A percentile compares a stretch with the other conserved stretches of the same genome.
Conservation (phyloP, 2,113 vertebrate genomes). For the Misgurnus mizolepis region DNA sequence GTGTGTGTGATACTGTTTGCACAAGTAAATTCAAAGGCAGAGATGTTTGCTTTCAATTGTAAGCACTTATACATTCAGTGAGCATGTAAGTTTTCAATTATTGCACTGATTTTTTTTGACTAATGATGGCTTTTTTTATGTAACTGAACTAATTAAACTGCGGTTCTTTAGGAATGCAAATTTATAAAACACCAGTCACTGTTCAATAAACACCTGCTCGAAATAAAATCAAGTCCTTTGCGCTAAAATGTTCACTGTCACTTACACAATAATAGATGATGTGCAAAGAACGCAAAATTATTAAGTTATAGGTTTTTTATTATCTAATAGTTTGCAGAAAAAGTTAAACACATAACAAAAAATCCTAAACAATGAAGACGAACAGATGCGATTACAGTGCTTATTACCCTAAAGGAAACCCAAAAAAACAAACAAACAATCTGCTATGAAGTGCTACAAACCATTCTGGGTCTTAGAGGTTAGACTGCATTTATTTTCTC, state of each 20-base stretch:
- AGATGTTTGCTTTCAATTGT: conserved; percentile 7
- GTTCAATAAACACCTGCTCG: neutral
- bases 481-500: conserved; percentile 18
- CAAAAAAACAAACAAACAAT: conserved; percentile 42
- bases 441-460: conserved; percentile 57
- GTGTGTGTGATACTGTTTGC: neutral
- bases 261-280: neutral
- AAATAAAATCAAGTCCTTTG: neutral
- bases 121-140: neutral
- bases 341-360: conserved; percentile 44
- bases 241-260: neutral
- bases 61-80: neutral
- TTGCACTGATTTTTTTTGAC: neutral
- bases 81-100: neutral
- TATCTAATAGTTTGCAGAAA: conserved; percentile 53
- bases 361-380: conserved; percentile 44
- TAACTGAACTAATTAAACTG: neutral
- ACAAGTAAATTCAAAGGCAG: conserved; percentile 8
- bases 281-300: neutral
- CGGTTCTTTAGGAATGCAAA: neutral
- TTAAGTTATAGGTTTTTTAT: conserved; percentile 51
- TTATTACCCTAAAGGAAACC: conserved; percentile 17
- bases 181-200: neutral
- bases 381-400: conserved; percentile 46
- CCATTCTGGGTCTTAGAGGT: conserved; percentile 40